Conservation (phyloP, 2,888 invertebrate species). For the Hesperia comma region DNA sequence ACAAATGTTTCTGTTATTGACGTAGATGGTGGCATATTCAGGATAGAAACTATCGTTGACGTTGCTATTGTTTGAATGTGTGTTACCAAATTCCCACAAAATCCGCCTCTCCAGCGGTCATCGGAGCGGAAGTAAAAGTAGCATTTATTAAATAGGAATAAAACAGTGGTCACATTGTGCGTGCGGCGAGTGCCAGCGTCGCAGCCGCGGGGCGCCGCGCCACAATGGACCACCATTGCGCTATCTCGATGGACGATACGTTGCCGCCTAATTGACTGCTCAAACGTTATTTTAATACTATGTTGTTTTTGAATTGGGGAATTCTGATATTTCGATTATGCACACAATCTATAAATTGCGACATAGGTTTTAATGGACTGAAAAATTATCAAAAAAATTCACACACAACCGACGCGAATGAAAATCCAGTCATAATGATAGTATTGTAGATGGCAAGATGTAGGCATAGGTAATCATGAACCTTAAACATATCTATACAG, state of each 20-base stretch:
- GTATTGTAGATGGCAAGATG: too few relatives aligned
- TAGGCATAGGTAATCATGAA: too few relatives aligned
- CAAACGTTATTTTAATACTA: slow-evolving; percentile 80
- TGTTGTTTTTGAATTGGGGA: slow-evolving; percentile 47
- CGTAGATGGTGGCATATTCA: slow-evolving; percentile 49
- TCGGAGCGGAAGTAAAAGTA: slow-evolving; percentile 71
- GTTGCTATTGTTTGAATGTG: slow-evolving; percentile 33
- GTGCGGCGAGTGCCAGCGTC: slow-evolving; percentile 58
- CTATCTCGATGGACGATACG: slow-evolving; percentile 81
- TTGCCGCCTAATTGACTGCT: slow-evolving; percentile 82
- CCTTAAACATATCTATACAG: too few relatives aligned
- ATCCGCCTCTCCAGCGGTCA: slow-evolving; percentile 68
- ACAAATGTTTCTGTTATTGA: background rate
- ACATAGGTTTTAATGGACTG: too few relatives aligned
- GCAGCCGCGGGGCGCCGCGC: slow-evolving; percentile 60
- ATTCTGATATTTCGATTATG: slow-evolving; percentile 1
- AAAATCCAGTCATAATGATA: too few relatives aligned
- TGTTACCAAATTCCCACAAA: slow-evolving; percentile 70
- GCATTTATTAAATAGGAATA: slow-evolving; percentile 77
- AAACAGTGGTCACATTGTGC: slow-evolving; percentile 70
- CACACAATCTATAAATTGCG: background rate
- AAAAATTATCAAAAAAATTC: too few relatives aligned
- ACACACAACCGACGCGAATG: too few relatives aligned
- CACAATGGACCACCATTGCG: slow-evolving; percentile 82
- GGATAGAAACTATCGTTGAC: slow-evolving; percentile 16